Percentiles rank a stretch among this genome's conserved stretches.
phyloP scores from a whole-genome alignment of 2,888 invertebrate species.

The Cheilosia urbana region DNA sequence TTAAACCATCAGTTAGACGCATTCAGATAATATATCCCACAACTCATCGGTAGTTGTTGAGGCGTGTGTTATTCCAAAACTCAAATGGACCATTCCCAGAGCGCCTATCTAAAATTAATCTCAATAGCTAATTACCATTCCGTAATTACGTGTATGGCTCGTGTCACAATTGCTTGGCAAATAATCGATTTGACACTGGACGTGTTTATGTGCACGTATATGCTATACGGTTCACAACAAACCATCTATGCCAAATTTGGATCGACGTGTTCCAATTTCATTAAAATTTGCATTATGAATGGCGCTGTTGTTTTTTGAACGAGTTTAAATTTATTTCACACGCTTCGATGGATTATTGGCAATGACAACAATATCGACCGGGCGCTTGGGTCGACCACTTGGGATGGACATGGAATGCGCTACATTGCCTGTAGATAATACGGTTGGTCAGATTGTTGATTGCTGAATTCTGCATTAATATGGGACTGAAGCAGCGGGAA shows the following conservation, averaged over 20 bases:
- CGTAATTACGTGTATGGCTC: constrained; percentile 63
- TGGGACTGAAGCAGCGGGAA: not conserved
- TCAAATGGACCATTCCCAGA: constrained; percentile 65
- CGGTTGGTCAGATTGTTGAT: constrained; percentile 60
- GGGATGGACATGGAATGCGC: not conserved
- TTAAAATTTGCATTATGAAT: constrained; percentile 74
- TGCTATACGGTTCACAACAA: constrained; percentile 33
- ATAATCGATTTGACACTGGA: constrained; percentile 61
- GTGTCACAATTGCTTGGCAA: constrained; percentile 61
- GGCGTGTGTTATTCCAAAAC: constrained; percentile 38
- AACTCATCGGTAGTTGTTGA: constrained; percentile 25
- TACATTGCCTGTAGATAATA: constrained; percentile 47
- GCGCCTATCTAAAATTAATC: constrained; percentile 73
- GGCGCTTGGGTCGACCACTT: not conserved
- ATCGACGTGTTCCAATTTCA: constrained; percentile 73
- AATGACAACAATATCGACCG: constrained; percentile 16
- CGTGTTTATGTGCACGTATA: not conserved
- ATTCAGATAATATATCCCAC: constrained; percentile 60
- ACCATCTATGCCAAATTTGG: constrained; percentile 60
- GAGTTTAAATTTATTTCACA: constrained; percentile 70
- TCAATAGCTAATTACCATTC: constrained; percentile 72
- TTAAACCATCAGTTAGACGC: constrained; percentile 66
- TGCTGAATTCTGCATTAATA: constrained; percentile 41
- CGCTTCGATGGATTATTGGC: constrained; percentile 50
- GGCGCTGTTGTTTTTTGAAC: constrained; percentile 60